Evolutionary conservation across 2,888 invertebrate genomes (phyloP).

Genomic region (Thelaira solivaga): DNA sequence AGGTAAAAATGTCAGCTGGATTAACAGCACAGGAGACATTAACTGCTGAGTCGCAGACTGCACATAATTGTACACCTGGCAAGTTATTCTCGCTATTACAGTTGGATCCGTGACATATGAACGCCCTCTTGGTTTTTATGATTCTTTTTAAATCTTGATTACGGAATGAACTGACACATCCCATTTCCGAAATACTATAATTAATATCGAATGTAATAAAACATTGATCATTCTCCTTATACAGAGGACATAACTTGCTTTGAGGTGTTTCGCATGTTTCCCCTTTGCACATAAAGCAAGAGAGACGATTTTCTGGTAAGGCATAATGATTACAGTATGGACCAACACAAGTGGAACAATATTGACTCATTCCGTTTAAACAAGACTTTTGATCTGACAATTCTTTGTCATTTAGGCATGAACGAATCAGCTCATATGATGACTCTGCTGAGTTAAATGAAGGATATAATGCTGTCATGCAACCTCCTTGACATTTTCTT

Average conservation of each 20-base stretch:
- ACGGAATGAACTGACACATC: slow-evolving; percentile 72
- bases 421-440: slow-evolving; percentile 70
- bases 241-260: slow-evolving; percentile 65
- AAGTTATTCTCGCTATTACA: slow-evolving; percentile 68
- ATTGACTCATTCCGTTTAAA: slow-evolving; percentile 51
- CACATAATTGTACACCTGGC: slow-evolving; percentile 65
- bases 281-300: slow-evolving; percentile 68
- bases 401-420: slow-evolving; percentile 74
- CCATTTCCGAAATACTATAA: slow-evolving; percentile 68
- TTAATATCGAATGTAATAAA: slow-evolving; percentile 67
- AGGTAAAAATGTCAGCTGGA: slow-evolving; percentile 64
- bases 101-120: slow-evolving; percentile 68
- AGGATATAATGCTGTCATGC: slow-evolving; percentile 72
- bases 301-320: slow-evolving; percentile 68
- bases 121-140: slow-evolving; percentile 70
- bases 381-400: slow-evolving; percentile 67
- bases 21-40: slow-evolving; percentile 69
- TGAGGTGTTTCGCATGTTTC: slow-evolving; percentile 68
- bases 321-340: slow-evolving; percentile 66
- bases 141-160: slow-evolving; percentile 67
- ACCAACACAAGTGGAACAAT: slow-evolving; percentile 67
- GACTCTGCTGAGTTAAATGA: slow-evolving; percentile 64
- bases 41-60: slow-evolving; percentile 68
- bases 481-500: slow-evolving; percentile 70
- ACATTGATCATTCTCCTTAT: slow-evolving; percentile 70